These are phyloP conservation scores for Nematopogon swammerdamellus DNA, from an alignment of 2,888 invertebrate genomes.

Conservation along the genomic window DNA sequence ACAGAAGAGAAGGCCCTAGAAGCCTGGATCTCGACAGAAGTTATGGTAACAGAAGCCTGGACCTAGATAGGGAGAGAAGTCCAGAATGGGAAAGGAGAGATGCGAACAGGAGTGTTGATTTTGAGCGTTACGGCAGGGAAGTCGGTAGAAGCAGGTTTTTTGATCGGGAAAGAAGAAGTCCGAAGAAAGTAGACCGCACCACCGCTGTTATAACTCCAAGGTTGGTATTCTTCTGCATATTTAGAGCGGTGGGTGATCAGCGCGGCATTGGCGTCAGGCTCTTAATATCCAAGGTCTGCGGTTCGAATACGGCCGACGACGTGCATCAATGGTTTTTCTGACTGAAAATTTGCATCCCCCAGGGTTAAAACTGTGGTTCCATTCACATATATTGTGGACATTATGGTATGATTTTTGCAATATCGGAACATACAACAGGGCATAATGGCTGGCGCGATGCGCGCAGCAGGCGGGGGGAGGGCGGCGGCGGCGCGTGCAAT, in stretches of 20 bases:
- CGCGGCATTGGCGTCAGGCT: too few relatives aligned
- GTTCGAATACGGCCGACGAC: too few relatives aligned
- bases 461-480: too few relatives aligned
- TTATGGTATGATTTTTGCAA: too few relatives aligned
- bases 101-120: conserved; percentile 22
- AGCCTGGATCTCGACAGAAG: conserved; percentile 29
- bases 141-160: conserved; percentile 5
- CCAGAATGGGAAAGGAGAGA: conserved; percentile 19
- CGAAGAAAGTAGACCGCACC: conserved; percentile 31
- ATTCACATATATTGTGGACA: too few relatives aligned
- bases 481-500: too few relatives aligned
- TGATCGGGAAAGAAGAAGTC: conserved; percentile 16
- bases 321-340: too few relatives aligned
- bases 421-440: too few relatives aligned
- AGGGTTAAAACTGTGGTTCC: too few relatives aligned
- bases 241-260: conserved; percentile 24
- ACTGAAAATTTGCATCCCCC: too few relatives aligned
- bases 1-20: conserved; percentile 9
- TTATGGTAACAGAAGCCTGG: conserved; percentile 14
- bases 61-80: conserved; percentile 25
- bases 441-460: too few relatives aligned
- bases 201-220: conserved; percentile 51
- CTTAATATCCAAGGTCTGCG: too few relatives aligned
- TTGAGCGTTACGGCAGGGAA: conserved; percentile 2
- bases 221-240: conserved; percentile 22